phyloP scores from a whole-genome alignment of 2,797 vertebrate species.

The Clarias pachynema region DNA sequence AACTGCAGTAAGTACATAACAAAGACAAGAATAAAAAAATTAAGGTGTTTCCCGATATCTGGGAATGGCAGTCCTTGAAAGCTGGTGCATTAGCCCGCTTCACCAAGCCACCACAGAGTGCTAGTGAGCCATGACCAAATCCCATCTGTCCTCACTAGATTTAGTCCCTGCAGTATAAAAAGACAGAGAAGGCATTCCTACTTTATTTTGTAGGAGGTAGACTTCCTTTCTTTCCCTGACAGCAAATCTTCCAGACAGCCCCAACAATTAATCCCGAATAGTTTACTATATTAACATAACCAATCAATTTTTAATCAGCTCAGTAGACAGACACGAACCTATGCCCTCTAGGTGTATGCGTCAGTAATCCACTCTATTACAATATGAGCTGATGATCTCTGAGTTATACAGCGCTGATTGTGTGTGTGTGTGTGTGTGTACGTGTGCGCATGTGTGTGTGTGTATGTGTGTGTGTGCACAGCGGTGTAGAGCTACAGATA shows the following conservation, averaged over 20 bases:
- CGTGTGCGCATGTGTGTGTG: no score
- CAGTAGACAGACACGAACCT: constrained; percentile 8
- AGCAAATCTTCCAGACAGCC: constrained; percentile 13
- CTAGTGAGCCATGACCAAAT: not conserved
- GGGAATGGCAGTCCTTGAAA: not conserved
- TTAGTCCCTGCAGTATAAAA: not conserved
- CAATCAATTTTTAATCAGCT: constrained; percentile 30
- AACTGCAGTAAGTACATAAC: not conserved
- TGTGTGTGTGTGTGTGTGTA: not conserved
- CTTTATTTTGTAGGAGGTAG: not conserved
- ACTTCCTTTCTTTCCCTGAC: not conserved
- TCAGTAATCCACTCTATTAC: not conserved
- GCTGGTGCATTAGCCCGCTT: not conserved
- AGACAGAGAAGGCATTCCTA: not conserved
- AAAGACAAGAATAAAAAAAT: not conserved
- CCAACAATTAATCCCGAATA: not conserved
- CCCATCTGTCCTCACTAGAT: not conserved
- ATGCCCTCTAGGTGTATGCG: not conserved
- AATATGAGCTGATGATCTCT: not conserved
- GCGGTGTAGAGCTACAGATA: not conserved
- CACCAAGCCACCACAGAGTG: not conserved
- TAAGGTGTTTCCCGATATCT: not conserved
- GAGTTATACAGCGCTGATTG: constrained; percentile 13
- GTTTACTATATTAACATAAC: constrained; percentile 35
- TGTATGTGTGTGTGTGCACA: no score